phyloP scores from a whole-genome alignment of 2,113 vertebrate species.

The Chaenogobius annularis region DNA sequence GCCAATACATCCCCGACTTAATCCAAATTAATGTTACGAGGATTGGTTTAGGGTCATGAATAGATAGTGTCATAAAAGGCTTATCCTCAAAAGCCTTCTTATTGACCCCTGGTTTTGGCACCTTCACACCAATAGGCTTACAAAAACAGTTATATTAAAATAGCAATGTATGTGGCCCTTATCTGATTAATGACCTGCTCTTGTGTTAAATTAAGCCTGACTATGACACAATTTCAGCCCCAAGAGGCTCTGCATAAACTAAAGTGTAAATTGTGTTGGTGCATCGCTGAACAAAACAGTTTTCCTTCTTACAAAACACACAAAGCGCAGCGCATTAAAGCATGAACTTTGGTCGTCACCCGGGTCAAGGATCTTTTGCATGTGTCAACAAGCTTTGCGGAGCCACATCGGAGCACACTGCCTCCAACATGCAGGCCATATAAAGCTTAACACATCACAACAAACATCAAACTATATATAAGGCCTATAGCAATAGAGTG shows the following conservation, averaged over 20 bases:
- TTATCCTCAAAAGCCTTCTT: neutral
- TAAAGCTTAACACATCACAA: neutral
- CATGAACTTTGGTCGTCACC: constrained; percentile 58
- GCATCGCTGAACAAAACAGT: constrained; percentile 31
- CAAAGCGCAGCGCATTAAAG: constrained; percentile 12
- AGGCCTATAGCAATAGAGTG: too few relatives aligned
- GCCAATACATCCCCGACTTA: neutral
- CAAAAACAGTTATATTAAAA: neutral
- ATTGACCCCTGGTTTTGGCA: constrained; percentile 9
- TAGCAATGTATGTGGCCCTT: neutral
- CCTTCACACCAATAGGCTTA: neutral
- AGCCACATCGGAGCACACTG: constrained; percentile 1
- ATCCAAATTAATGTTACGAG: constrained; percentile 6
- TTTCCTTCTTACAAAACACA: constrained; percentile 34
- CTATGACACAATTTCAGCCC: neutral
- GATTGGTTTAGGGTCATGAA: neutral
- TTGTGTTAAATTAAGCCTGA: constrained; percentile 1
- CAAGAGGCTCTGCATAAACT: neutral
- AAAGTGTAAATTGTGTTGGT: neutral
- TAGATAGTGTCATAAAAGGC: constrained; percentile 25
- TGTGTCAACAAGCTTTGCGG: constrained; percentile 39
- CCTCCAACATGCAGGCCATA: neutral
- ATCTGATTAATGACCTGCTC: constrained; percentile 18
- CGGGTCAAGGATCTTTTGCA: constrained; percentile 35
- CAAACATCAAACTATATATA: neutral